Conservation (phyloP, 30 jellyfish, hydroid and myxozoan species). For the Pseudorhiza aurosa region DNA sequence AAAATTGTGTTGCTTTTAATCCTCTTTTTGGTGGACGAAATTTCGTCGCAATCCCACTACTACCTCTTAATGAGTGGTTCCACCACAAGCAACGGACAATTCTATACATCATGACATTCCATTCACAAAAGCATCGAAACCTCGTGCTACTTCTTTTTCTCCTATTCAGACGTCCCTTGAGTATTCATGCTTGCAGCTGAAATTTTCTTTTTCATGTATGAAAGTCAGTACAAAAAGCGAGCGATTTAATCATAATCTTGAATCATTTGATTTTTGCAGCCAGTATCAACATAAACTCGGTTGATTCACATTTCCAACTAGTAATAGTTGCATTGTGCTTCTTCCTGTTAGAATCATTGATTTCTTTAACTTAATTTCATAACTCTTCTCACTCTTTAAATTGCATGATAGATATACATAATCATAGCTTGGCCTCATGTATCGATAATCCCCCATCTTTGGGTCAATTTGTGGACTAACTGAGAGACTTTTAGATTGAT, state of each 20-base stretch:
- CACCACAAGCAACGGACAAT: constrained; percentile 3
- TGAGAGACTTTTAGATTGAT: constrained; percentile 24
- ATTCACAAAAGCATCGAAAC: background rate
- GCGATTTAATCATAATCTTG: background rate
- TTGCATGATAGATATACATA: constrained; percentile 11
- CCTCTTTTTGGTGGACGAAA: background rate
- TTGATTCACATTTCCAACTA: background rate
- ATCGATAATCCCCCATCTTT: constrained; percentile 23
- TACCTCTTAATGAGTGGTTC: background rate
- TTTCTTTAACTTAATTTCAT: background rate
- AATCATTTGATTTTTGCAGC: background rate
- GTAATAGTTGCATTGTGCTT: background rate
- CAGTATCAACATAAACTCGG: constrained; percentile 2
- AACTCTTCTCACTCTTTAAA: background rate
- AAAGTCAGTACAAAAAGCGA: constrained; percentile 2
- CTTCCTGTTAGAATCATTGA: background rate
- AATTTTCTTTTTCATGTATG: background rate
- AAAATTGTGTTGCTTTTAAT: background rate
- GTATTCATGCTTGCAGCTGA: background rate
- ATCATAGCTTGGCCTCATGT: constrained; percentile 20
- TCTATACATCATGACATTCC: constrained; percentile 1
- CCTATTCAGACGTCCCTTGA: constrained; percentile 8
- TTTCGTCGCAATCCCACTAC: background rate
- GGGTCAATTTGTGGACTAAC: constrained; percentile 5
- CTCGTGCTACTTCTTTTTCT: background rate